Base-by-base conservation (phyloP, 2,888 invertebrate species). In the Yponomeuta evonymella region DNA sequence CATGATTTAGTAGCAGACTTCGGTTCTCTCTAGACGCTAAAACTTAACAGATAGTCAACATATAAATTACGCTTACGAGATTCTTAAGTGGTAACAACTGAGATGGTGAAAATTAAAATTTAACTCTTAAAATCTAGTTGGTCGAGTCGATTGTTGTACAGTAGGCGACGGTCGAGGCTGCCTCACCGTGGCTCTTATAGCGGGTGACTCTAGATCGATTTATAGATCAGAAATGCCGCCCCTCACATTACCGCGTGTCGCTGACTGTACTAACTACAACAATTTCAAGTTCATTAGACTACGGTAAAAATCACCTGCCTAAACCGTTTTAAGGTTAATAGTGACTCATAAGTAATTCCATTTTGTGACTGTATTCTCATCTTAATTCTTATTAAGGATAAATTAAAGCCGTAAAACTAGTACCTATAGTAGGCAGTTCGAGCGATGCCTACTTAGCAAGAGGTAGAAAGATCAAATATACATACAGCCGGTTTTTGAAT, bases 61-160 rank as follows among this genome's bases (percentile, higher is more conserved):
- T 6, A 43, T 43, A 43, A 43, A 43, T 43, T 43, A 43, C 43
- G 43, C 43, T 43, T 36, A 36, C 36, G 36, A 36, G 36, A 8
- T 51, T 8, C 10, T 51, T 58, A 15, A 51, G 43, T 43, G 43
- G 43, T 43, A 33, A 51, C 15, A 51, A 51, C 51, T 58, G 5
- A 15, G 15, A 12, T 58, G 15, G 1, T 58, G 51, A 1, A 12
- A 15, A 58, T 58, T 15, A 15, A 43, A 58, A 58, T 3, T 12
- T 58, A 58, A 58, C 51, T 58, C 51, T 58, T 58, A 58, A 58
- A 58, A 58, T 58, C 51, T 58, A 58, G 51, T 58, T 58, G 51
- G 51, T 58, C 51, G 15, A 58, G 51, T 58, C 51, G 51, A 58
- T 58, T 58, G 15, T 58, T 58, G 12, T 58, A 15, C 15, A 43